phyloP scores from a whole-genome alignment of 2,113 vertebrate genomes.

The Otolemur garnettii region DNA sequence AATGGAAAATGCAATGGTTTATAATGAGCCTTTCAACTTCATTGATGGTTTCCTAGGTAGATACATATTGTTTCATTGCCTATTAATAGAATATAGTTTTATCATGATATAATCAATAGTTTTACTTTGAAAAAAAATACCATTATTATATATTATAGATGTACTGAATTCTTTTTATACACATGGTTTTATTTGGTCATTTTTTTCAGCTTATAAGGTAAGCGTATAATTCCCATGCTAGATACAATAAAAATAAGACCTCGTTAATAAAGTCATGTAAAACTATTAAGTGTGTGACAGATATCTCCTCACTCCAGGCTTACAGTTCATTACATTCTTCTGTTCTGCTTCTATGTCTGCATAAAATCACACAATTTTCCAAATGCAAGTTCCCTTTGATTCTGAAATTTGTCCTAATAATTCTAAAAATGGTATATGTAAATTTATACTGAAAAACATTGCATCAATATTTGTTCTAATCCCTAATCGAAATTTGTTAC shows the following conservation, averaged over 20 bases:
- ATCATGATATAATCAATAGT: constrained; percentile 38
- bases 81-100: background rate
- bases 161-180: background rate
- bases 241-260: background rate
- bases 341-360: background rate
- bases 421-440: background rate
- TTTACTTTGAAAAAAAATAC: background rate
- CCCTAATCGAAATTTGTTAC: background rate
- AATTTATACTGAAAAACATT: background rate
- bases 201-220: background rate
- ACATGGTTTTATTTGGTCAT: background rate
- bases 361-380: background rate
- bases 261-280: background rate
- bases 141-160: background rate
- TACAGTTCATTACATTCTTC: background rate
- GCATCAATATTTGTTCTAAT: background rate
- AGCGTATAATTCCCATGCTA: background rate
- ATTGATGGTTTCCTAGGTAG: background rate
- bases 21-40: background rate
- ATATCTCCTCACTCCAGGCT: background rate
- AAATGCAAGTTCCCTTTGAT: background rate
- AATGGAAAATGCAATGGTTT: background rate
- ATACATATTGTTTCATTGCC: background rate
- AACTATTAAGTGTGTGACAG: background rate
- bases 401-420: background rate